Base-by-base conservation (phyloP, 2,113 vertebrate genomes). In the Chionis minor region DNA sequence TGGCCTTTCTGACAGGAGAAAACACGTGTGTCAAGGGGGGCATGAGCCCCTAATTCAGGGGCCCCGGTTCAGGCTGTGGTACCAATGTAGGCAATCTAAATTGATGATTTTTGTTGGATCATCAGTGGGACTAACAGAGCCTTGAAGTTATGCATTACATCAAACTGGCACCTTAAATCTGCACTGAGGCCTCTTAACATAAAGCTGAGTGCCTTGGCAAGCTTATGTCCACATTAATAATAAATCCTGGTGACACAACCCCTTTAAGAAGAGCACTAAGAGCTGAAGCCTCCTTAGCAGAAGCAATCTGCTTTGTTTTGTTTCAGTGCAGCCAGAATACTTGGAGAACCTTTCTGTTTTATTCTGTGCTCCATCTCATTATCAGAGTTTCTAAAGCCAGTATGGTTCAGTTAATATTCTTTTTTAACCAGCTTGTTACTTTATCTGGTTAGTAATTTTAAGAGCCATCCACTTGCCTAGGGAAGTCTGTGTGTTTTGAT, bases 141-240 rank as follows among this genome's bases (percentile, higher is more conserved):
- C 42, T 63, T 62, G 52, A 92, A 87, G 49, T 84, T 87, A 58
- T 45, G 17, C 5, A 7, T 22, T 74, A 82, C 54, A 85, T 58
- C 54, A 65, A 87, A 94, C 2, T 69, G 58, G 81, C 62, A 86
- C 49, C 89, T 94, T 85, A 82, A 91, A 74, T 89, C 92, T 84
- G 66, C 49, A 87, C 58, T 62, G 86, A 87, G 95, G 49, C 92
- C 40, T 84, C 95, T 94, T 96, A 96, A 69, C 49, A 28, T 58
- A 92, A 95, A 89, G 77, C 90, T 70, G 79, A 96, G 42, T 83
- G 85, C 84, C 91, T 96, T 87, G 72, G 81, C 91, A 91, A 93
- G 95, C 94, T 96, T 79, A 87, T 30, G 92, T 75, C 81, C 78
- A 85, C 73, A 40, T 75, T 26, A 85, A 58, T 75, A 84, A 92